Evolutionary conservation across 2,797 vertebrate species (phyloP), one percentile per base, ranked within the genome.

Genomic region (Manis crassicaudata): DNA sequence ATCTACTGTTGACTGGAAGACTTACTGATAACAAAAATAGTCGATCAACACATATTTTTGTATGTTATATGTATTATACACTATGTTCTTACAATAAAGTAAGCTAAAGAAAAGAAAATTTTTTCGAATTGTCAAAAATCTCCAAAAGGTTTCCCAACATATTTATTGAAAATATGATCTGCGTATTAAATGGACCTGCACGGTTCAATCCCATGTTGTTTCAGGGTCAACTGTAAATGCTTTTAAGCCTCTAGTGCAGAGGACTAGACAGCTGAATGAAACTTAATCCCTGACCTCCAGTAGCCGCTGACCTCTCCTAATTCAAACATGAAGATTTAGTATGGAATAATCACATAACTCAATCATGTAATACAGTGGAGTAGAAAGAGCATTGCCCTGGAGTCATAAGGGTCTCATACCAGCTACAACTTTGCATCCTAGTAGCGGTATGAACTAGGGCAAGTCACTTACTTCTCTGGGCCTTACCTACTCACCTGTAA

Each of bases 171-270:
- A 46, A 46, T 11, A 46, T 40, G 37, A 46, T 46, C 46, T 46
- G 46, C 46, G 12, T 46, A 46, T 11, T 46, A 11, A 46, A 46
- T 46, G 46, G 46, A 46, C 46, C 46, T 46, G 46, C 46, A 46
- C 46, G 12, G 46, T 46, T 46, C 46, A 46, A 46, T 11, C 46
- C 46, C 46, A 11, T 12, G 46, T 46, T 46, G 46, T 11, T 46
- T 46, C 11, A 46, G 46, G 46, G 46, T 46, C 46, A 46, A 11
- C 10, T 46, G 11, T 46, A 85, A 89, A 37, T 96, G 50, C 25
- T 89, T 65, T 62, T 76, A 90, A 40, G 54, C 46, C 37, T 85
- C 29, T 54, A 84, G 37, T 43, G 52, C 43, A 60, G 65, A 82
- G 63, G 54, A 82, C 18, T 58, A 62, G 8, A 91, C 21, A 13